phyloP scores from a whole-genome alignment of 2,888 invertebrate species.

The Amphipyra berbera region DNA sequence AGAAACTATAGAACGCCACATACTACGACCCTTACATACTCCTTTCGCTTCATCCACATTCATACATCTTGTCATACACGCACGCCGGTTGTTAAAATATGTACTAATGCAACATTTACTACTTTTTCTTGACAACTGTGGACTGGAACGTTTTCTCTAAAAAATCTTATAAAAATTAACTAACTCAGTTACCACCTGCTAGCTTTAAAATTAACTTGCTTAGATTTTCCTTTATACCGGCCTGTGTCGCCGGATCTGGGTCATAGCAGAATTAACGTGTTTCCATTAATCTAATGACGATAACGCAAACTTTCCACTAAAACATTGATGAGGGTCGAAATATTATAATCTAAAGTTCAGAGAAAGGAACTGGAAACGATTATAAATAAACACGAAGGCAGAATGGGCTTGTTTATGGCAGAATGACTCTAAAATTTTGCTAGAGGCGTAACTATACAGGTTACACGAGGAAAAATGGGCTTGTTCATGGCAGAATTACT shows the following conservation, averaged over 20 bases:
- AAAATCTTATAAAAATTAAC: background rate
- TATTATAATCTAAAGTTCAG: slow-evolving; percentile 9
- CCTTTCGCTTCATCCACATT: too few relatives aligned
- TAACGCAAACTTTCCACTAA: slow-evolving; percentile 23
- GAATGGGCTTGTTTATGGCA: background rate
- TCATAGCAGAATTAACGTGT: slow-evolving; percentile 14
- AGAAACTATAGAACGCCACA: too few relatives aligned
- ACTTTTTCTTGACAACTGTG: too few relatives aligned
- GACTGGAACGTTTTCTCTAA: background rate
- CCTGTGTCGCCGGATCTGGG: slow-evolving; percentile 13
- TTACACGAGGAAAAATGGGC: too few relatives aligned
- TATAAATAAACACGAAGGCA: background rate
- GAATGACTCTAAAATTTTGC: too few relatives aligned
- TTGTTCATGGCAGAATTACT: too few relatives aligned
- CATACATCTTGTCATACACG: too few relatives aligned
- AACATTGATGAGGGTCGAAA: slow-evolving; percentile 36
- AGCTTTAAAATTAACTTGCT: background rate
- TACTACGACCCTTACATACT: too few relatives aligned
- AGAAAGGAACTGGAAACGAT: slow-evolving; percentile 23
- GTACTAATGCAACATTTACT: too few relatives aligned
- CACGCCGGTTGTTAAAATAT: too few relatives aligned
- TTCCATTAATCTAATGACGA: slow-evolving; percentile 26
- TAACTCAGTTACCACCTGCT: background rate
- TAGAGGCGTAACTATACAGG: too few relatives aligned
- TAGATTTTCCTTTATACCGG: background rate